A percentile compares a stretch with the other conserved stretches of the same genome.
Conservation (phyloP, 2,888 invertebrate genomes). For the Hemistola chrysoprasaria region DNA sequence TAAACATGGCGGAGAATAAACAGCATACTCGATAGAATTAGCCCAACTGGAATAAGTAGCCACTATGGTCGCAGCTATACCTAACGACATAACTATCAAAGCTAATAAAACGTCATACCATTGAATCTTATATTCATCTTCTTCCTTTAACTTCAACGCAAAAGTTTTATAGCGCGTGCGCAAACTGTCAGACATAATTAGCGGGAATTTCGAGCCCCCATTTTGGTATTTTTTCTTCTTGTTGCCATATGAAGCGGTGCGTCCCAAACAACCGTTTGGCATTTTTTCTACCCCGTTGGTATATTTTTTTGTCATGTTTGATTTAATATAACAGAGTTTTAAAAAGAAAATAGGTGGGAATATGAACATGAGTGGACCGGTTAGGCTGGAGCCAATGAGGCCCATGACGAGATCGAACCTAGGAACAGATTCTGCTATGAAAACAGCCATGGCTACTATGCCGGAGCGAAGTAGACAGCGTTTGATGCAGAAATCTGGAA, state of each 20-base stretch:
- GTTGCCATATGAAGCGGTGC: constrained; percentile 7
- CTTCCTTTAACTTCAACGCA: constrained; percentile 32
- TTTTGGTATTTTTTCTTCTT: constrained; percentile 22
- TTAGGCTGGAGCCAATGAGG: constrained; percentile 91
- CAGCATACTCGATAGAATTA: constrained; percentile 84
- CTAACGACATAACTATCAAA: constrained; percentile 82
- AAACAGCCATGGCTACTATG: constrained; percentile 86
- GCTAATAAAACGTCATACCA: constrained; percentile 79
- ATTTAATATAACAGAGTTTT: constrained; percentile 82
- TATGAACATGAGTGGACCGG: constrained; percentile 92
- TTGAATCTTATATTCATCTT: constrained; percentile 51
- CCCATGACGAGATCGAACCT: constrained; percentile 94
- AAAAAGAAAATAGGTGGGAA: constrained; percentile 92
- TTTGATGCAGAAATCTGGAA: constrained; percentile 88
- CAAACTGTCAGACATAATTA: constrained; percentile 34
- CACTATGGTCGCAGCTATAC: constrained; percentile 84
- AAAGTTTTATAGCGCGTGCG: constrained; percentile 58
- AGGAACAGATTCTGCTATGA: constrained; percentile 91
- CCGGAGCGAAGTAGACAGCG: constrained; percentile 87
- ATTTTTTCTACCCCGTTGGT: constrained; percentile 7
- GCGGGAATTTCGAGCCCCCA: constrained; percentile 48
- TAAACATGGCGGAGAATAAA: constrained; percentile 88
- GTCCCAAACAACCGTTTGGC: constrained; percentile 13
- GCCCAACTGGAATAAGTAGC: constrained; percentile 88
- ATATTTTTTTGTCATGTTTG: constrained; percentile 33